A percentile compares a stretch with the other conserved stretches of the same genome.
Evolutionary conservation across 2,888 invertebrate species (phyloP).

Genomic region (Megaustenia siamemsis): DNA sequence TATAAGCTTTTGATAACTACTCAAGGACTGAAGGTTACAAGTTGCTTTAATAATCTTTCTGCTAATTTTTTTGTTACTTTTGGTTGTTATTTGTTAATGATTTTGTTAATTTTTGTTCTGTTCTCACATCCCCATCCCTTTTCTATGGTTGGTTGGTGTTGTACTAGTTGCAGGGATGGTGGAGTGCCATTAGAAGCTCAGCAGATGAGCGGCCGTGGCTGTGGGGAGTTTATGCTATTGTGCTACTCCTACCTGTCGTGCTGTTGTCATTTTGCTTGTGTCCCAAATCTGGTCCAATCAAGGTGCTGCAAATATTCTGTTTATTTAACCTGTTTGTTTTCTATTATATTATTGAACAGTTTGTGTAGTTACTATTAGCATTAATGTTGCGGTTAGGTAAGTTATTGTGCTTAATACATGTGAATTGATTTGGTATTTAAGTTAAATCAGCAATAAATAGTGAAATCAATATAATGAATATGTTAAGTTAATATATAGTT

Average conservation of each 20-base stretch:
- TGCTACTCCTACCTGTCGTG: slow-evolving; percentile 89
- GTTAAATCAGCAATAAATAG: too few relatives aligned
- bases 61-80: neutral
- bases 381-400: neutral
- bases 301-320: slow-evolving; percentile 65
- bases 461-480: too few relatives aligned
- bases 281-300: slow-evolving; percentile 75
- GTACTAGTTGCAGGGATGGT: slow-evolving; percentile 83
- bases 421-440: too few relatives aligned
- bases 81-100: neutral
- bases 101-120: neutral
- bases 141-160: neutral
- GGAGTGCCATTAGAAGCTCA: slow-evolving; percentile 87
- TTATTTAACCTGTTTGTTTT: neutral
- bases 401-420: too few relatives aligned
- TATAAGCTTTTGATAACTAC: neutral
- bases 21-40: neutral
- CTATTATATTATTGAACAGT: neutral
- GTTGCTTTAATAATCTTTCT: neutral
- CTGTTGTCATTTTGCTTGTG: slow-evolving; percentile 91
- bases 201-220: slow-evolving; percentile 93
- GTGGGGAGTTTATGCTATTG: slow-evolving; percentile 91
- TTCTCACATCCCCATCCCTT: neutral
- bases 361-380: neutral
- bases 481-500: too few relatives aligned